Base-by-base conservation (phyloP, 2,888 invertebrate species). In the Heliothis peltigera region DNA sequence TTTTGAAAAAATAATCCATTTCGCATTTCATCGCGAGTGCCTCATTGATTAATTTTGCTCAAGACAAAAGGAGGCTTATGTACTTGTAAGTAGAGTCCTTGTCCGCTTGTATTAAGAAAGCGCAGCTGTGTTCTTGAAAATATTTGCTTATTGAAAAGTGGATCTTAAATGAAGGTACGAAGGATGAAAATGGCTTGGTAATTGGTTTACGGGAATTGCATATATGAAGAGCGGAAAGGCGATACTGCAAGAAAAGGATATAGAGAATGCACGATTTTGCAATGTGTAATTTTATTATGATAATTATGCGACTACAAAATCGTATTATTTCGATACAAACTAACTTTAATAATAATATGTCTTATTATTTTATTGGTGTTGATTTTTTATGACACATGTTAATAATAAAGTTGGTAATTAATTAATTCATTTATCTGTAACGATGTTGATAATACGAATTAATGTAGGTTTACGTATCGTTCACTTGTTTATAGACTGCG, bases 1-100 rank as follows among this genome's bases (percentile, higher is more conserved):
- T 94, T 95, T 94, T 93, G 91, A 94, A 94, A 95, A 94, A 95
- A 94, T 93, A 94, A 94, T 94, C 92, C 93, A 92, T 93, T 93
- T 93, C 92, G 92, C 91, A 91, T 94, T 93, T 93, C 91, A 93
- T 93, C 90, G 89, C 89, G 88, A 91, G 87, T 87, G 90, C 84
- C 87, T 90, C 91, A 91, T 91, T 93, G 91, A 92, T 91, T 88
- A 80, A 80, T 70, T 54, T 65, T 22, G 39, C 48, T 35, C 76
- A 65, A 75, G 47, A 63, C 47, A 90, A 77, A 84, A 71, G 81
- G 66, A 80, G 80, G 83, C 81, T 84, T 92, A 85, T 51, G 0
- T 0, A 0, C 10, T 49, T 42, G 35, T 19, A 25, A 2, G 75
- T 87, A 89, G 78, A 83, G 87, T 83, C 69, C 62, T 80, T 75